Evolutionary conservation across 2,888 invertebrate genomes (phyloP).

Genomic region (Xanthia icteritia): DNA sequence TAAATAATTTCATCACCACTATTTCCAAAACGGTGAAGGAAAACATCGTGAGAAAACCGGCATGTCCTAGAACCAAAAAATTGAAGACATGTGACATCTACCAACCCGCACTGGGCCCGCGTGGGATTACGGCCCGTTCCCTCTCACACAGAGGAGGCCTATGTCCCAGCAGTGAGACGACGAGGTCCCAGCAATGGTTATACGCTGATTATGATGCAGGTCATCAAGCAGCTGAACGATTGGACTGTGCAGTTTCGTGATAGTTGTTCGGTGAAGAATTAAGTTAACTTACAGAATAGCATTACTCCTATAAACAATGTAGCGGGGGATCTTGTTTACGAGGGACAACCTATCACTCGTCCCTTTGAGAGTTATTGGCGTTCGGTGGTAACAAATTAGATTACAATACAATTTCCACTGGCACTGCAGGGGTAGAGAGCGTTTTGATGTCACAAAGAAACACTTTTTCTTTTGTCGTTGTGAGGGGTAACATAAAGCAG

Average conservation of each 20-base stretch:
- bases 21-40: too few relatives aligned
- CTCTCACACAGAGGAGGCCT: too few relatives aligned
- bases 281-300: neutral
- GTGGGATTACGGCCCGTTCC: too few relatives aligned
- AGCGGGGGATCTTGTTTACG: neutral
- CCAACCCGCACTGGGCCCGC: too few relatives aligned
- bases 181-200: too few relatives aligned
- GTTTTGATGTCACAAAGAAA: neutral
- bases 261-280: neutral
- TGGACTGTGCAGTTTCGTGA: neutral
- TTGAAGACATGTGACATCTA: too few relatives aligned
- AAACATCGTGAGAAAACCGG: too few relatives aligned
- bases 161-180: too few relatives aligned
- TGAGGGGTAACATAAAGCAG: neutral
- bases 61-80: too few relatives aligned
- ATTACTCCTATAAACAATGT: neutral
- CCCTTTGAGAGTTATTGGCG: conserved; percentile 22
- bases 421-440: neutral
- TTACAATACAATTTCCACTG: conserved; percentile 26
- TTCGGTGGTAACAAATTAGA: conserved; percentile 16
- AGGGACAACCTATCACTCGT: neutral
- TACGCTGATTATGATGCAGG: too few relatives aligned
- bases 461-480: neutral
- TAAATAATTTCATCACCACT: too few relatives aligned
- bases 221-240: neutral